Conservation (phyloP, 2,797 vertebrate species). For the Labroides dimidiatus region DNA sequence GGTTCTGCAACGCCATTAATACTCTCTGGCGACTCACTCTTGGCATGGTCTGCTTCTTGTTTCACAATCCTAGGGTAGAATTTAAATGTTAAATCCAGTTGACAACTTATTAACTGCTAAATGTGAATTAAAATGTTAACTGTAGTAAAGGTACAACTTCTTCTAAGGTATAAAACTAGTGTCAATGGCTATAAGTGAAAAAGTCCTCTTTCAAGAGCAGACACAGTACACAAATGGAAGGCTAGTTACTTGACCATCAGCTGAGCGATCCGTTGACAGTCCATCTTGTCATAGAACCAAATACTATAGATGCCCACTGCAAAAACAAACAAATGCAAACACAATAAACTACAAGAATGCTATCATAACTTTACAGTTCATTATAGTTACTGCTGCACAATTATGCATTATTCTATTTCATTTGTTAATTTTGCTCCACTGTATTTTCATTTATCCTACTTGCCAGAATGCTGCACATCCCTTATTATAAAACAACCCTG, state of each 20-base stretch:
- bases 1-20: conserved; percentile 88
- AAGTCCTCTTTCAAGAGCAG: neutral
- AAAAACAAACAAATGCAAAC: conserved; percentile 49
- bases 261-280: conserved; percentile 97
- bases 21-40: conserved; percentile 84
- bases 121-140: neutral
- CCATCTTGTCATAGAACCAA: conserved; percentile 98
- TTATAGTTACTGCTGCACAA: too few relatives aligned
- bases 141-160: neutral
- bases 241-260: conserved; percentile 96
- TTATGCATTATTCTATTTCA: too few relatives aligned
- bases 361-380: neutral
- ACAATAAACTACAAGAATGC: neutral
- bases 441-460: too few relatives aligned
- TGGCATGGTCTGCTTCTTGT: conserved; percentile 89
- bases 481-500: too few relatives aligned
- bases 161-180: neutral
- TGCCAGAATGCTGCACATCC: too few relatives aligned
- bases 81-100: neutral
- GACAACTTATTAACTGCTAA: neutral
- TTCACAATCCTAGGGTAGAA: conserved; percentile 88
- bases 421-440: too few relatives aligned
- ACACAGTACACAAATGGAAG: neutral
- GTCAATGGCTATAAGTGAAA: neutral
- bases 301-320: conserved; percentile 98